Base-by-base conservation (phyloP, 2,888 invertebrate species). In the Oscheius sp. region DNA sequence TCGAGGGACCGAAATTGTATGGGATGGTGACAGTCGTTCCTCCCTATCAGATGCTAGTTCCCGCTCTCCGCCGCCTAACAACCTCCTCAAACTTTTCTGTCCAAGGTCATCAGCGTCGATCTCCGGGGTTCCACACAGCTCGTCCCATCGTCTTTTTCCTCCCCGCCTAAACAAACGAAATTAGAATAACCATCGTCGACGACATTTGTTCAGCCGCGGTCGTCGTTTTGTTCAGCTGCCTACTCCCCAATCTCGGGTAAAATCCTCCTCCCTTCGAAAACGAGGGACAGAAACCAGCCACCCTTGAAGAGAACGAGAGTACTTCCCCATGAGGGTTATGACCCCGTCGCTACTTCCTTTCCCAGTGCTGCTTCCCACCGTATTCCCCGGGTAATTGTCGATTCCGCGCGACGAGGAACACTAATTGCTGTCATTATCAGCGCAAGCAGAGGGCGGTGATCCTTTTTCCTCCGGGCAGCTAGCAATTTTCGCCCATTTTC, bases 351-450 rank as follows among this genome's bases (percentile, higher is more conserved):
- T 43, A 35, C 35, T 35, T 35, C 35, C 35, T 35, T 9, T 9
- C 35, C 35, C 5, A 35, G 35, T 35, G 35, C 35, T 9, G 9
- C n/a, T n/a, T n/a, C n/a, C 35, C 35, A 35, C 35, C 35, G 35
- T 35, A 35, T 35, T 9, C 35, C 43, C 29, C 43, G 41, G 1
- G 21, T 61, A 43, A 61, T 61, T 61, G 61, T n/a, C 6, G n/a
- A 61, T 61, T 61, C 61, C 41, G 21, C 58, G 61, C 61, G 35
- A 43, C 61, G 61, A 61, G 43, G 61, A 61, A 61, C 61, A 41
- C 43, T 61, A 61, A 61, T 61, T 61, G 61, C 61, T 41, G 61
- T 61, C 61, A 61, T 61, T 61, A 61, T 61, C 61, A 61, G 27
- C 23, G 61, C 41, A 35, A 43, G 43, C 23, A 9, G 12, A 13